A percentile compares a stretch with the other conserved stretches of the same genome.
phyloP scores from a whole-genome alignment of 2,888 invertebrate genomes.

The Hemaris fuciformis region DNA sequence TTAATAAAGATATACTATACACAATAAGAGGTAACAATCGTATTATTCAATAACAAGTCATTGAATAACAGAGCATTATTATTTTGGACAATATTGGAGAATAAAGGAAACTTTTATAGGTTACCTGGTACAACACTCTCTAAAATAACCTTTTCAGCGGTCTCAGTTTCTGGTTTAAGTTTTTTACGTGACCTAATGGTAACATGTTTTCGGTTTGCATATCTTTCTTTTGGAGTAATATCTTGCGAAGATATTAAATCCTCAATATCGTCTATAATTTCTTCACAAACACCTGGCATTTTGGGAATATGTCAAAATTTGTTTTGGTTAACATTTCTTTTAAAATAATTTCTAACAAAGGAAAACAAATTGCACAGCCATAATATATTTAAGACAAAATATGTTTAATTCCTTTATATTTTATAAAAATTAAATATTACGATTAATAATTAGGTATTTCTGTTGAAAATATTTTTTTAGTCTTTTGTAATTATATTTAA shows the following conservation, averaged over 20 bases:
- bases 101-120: slow-evolving; percentile 37
- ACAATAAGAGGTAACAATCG: no score
- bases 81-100: slow-evolving; percentile 16
- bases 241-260: slow-evolving; percentile 91
- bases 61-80: not conserved
- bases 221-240: slow-evolving; percentile 89
- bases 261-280: slow-evolving; percentile 91
- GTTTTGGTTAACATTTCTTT: slow-evolving; percentile 1
- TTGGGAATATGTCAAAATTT: slow-evolving; percentile 29
- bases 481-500: no score
- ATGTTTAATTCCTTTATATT: no score
- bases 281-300: slow-evolving; percentile 83
- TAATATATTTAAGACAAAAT: no score
- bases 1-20: no score
- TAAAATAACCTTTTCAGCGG: slow-evolving; percentile 71
- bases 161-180: slow-evolving; percentile 46
- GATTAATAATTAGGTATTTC: no score
- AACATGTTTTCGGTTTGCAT: slow-evolving; percentile 86
- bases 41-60: no score
- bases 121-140: slow-evolving; percentile 84
- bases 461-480: no score
- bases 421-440: no score
- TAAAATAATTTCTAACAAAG: not conserved
- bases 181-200: slow-evolving; percentile 84
- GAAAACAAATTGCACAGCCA: not conserved